Percentiles rank a stretch among this genome's conserved stretches.
phyloP scores from a whole-genome alignment of 2,797 vertebrate genomes.

The Sibirionetta formosa region DNA sequence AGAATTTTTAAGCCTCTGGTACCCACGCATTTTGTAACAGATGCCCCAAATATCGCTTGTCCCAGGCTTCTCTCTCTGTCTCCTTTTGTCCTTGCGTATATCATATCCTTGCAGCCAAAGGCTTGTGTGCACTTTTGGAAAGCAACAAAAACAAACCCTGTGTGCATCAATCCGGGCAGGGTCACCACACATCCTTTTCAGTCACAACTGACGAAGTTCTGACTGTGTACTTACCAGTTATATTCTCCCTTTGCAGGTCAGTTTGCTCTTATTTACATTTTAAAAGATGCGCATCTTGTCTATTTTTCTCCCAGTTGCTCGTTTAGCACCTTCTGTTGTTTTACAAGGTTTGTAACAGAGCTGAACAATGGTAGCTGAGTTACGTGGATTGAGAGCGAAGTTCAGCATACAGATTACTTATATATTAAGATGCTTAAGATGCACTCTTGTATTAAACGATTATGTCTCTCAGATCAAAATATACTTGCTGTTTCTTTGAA shows the following conservation, averaged over 20 bases:
- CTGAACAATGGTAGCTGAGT: neutral
- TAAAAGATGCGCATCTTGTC: neutral
- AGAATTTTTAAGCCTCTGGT: neutral
- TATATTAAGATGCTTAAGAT: conserved; percentile 52
- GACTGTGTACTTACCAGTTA: neutral
- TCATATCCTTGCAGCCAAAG: neutral
- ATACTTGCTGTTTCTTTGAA: conserved; percentile 9
- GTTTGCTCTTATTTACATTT: conserved; percentile 1
- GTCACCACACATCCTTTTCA: neutral
- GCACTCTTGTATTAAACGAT: neutral
- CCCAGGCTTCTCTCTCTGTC: neutral
- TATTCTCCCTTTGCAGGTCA: neutral
- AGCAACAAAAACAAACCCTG: neutral
- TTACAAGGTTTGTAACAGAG: neutral
- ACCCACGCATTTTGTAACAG: neutral
- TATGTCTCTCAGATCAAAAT: conserved; percentile 23
- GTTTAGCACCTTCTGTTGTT: conserved; percentile 28
- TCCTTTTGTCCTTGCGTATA: neutral
- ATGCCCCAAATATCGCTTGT: neutral
- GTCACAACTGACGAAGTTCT: neutral
- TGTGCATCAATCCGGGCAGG: neutral
- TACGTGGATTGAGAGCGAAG: conserved; percentile 9
- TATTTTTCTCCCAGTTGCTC: neutral
- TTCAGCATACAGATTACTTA: neutral
- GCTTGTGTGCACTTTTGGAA: neutral